Conservation (phyloP, 2,113 vertebrate genomes). For the Clarias batrachus region DNA sequence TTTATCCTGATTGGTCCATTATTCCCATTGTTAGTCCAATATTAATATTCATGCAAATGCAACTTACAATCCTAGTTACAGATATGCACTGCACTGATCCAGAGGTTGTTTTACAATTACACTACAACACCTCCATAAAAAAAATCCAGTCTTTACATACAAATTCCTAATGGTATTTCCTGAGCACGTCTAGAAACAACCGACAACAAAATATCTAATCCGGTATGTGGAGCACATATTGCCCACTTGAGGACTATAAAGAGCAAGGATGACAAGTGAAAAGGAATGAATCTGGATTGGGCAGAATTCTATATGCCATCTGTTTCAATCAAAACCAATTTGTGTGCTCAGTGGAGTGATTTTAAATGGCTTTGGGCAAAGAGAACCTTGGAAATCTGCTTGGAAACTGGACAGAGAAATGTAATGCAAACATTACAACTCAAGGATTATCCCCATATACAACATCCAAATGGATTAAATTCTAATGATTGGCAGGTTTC, state of each 20-base stretch:
- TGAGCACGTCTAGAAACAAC: background rate
- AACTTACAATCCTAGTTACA: no score
- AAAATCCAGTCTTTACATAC: background rate
- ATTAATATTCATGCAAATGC: no score
- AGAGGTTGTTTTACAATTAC: background rate
- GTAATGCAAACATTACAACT: background rate
- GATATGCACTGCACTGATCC: no score
- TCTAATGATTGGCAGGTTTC: background rate
- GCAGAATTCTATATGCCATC: constrained; percentile 34
- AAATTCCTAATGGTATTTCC: background rate
- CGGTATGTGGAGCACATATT: constrained; percentile 19
- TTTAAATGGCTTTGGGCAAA: constrained; percentile 26
- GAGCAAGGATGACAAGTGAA: constrained; percentile 10
- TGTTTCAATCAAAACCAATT: constrained; percentile 33
- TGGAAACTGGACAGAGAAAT: background rate
- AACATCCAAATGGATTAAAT: background rate
- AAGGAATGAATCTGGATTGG: constrained; percentile 30
- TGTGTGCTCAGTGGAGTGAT: constrained; percentile 24
- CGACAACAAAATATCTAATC: background rate
- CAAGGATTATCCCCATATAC: background rate
- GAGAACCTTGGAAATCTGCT: constrained; percentile 9
- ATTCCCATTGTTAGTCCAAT: no score
- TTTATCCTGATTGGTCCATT: no score
- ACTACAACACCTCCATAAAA: background rate
- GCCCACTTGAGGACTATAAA: constrained; percentile 17